These are phyloP conservation scores for Rhynchotus rufescens DNA, from an alignment of 2,797 vertebrate species.

Conservation along the genomic window DNA sequence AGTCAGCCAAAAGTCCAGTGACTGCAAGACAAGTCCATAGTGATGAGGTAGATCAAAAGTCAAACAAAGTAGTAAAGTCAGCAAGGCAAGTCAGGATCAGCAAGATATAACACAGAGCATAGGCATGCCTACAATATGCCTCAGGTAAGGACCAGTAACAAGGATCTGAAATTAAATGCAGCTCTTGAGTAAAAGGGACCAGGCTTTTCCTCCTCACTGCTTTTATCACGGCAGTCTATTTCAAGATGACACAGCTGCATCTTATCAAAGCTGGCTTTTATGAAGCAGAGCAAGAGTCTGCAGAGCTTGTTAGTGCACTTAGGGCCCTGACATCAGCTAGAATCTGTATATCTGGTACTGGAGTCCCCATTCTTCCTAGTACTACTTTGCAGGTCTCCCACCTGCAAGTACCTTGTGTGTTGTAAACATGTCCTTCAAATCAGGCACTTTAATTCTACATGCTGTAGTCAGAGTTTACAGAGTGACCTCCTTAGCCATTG, in stretches of 20 bases:
- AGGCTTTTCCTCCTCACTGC: background rate
- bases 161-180: background rate
- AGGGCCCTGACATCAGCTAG: background rate
- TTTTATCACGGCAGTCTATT: background rate
- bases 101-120: background rate
- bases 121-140: accelerated
- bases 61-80: background rate
- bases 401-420: background rate
- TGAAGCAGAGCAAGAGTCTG: background rate
- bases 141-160: background rate
- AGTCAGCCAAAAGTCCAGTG: background rate
- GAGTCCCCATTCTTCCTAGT: background rate
- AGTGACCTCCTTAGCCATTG: background rate
- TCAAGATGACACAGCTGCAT: background rate
- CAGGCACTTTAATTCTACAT: background rate
- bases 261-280: background rate
- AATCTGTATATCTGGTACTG: background rate
- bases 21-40: background rate
- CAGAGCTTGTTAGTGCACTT: background rate
- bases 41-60: background rate
- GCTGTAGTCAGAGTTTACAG: background rate
- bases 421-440: background rate
- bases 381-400: background rate
- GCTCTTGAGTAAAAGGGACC: background rate
- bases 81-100: background rate